Evolutionary conservation across 64 coral and sea anemone genomes (phyloP), one percentile per base, ranked within the genome.

Genomic region (Trachythela sp.): DNA sequence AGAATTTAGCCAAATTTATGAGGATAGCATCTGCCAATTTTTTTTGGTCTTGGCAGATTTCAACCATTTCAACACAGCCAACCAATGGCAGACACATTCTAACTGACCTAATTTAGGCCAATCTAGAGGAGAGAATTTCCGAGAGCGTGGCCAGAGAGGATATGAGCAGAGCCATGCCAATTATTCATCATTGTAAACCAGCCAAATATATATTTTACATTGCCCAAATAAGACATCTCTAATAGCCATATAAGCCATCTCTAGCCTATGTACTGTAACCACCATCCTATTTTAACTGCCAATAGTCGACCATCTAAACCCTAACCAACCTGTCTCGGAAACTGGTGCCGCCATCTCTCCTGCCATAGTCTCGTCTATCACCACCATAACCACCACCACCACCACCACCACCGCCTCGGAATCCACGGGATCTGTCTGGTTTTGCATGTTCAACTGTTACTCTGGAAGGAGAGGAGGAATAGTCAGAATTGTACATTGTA

Each of bases 371-470:
- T n/a, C 92, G 70, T 49, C 92, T 85, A 64, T 64, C 56, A n/a
- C 56, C 56, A n/a, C 56, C 56, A 64, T 64, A 64, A 6, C 56
- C 24, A 26, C 56, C 24, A 30, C 92, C 90, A 71, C 89, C 56
- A 7, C 85, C 45, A 18, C n/a, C n/a, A n/a, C n/a, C n/a, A n/a
- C n/a, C n/a, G n/a, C 85, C 48, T 22, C 52, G 33, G 2, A 15
- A 51, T 26, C 32, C 40, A n/a, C 85, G 29, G n/a, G 45, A 43
- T 86, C 45, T 29, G 22, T 60, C 85, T 64, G 94, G 94, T 38
- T 86, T 86, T 24, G 94, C 94, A 89, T 92, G 90, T 80, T 95
- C 94, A 22, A 95, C 94, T 48, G 94, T 92, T 31, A 95, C 91
- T 39, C 94, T 95, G 56, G 5, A 64, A 64, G 26, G 42, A 24